These are phyloP conservation scores for Loripinus fragilis DNA, from an alignment of 2,888 invertebrate species.

Conservation along the genomic window DNA sequence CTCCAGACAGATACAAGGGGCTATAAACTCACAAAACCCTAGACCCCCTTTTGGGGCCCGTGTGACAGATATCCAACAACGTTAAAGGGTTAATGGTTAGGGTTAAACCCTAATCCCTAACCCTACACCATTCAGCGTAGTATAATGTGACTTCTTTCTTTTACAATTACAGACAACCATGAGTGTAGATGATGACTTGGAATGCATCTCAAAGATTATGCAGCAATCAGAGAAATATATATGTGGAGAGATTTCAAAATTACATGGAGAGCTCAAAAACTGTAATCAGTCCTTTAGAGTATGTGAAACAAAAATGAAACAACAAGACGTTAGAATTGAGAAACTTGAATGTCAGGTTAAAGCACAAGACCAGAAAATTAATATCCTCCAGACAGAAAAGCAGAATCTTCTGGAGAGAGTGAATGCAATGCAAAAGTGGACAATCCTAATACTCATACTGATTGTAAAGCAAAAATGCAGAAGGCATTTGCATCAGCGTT, in stretches of 20 bases:
- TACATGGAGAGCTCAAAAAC: neutral
- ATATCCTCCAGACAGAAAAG: neutral
- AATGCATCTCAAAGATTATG: neutral
- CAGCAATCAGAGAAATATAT: neutral
- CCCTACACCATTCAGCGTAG: neutral
- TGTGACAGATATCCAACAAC: too few relatives aligned
- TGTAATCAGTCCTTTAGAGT: neutral
- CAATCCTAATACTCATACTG: neutral
- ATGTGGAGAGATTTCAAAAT: neutral
- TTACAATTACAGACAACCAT: neutral
- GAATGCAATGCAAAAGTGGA: neutral
- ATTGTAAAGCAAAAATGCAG: neutral
- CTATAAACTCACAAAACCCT: too few relatives aligned
- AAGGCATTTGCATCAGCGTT: neutral
- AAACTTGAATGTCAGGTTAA: neutral
- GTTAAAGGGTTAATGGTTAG: neutral
- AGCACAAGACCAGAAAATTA: neutral
- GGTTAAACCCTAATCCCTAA: neutral
- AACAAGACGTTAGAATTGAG: neutral
- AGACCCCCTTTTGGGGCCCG: too few relatives aligned
- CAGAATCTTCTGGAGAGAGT: neutral
- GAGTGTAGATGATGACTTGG: neutral
- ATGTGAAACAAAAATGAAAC: neutral
- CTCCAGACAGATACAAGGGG: too few relatives aligned
- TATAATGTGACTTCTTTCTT: neutral